Evolutionary conservation across 2,888 invertebrate genomes (phyloP).

Genomic region (Drosophila quasianomalipes): DNA sequence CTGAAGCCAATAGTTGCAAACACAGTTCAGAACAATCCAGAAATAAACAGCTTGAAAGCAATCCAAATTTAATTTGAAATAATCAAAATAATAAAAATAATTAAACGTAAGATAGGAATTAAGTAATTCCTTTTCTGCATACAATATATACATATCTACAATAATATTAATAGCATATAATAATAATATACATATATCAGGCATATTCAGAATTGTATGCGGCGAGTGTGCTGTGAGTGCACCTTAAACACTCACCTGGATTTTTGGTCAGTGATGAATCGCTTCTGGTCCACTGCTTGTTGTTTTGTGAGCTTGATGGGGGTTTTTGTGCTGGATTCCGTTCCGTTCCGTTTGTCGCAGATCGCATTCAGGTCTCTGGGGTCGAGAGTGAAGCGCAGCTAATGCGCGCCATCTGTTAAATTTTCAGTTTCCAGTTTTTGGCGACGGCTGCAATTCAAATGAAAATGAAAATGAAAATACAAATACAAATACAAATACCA

Average conservation of each 20-base stretch:
- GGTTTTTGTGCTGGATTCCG: background rate
- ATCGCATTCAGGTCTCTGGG: slow-evolving; percentile 49
- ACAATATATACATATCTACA: background rate
- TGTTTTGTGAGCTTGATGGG: background rate
- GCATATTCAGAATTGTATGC: background rate
- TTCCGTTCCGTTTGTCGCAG: slow-evolving; percentile 17
- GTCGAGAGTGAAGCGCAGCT: slow-evolving; percentile 72
- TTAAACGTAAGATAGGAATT: background rate
- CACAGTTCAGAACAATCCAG: background rate
- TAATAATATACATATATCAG: no score
- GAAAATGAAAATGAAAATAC: slow-evolving; percentile 22
- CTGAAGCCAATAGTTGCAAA: background rate
- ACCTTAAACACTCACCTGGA: slow-evolving; percentile 19
- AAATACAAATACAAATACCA: slow-evolving; percentile 16
- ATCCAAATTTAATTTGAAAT: background rate
- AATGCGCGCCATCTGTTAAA: slow-evolving; percentile 80
- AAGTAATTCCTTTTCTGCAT: background rate
- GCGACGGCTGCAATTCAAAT: slow-evolving; percentile 42
- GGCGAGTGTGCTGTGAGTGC: background rate
- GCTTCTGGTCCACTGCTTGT: slow-evolving; percentile 36
- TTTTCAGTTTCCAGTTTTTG: slow-evolving; percentile 65
- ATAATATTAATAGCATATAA: no score
- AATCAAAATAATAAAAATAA: background rate
- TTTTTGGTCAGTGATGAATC: slow-evolving; percentile 30
- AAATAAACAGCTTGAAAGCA: background rate